Conservation (phyloP, 2,797 vertebrate species). For the Synanceia verrucosa region DNA sequence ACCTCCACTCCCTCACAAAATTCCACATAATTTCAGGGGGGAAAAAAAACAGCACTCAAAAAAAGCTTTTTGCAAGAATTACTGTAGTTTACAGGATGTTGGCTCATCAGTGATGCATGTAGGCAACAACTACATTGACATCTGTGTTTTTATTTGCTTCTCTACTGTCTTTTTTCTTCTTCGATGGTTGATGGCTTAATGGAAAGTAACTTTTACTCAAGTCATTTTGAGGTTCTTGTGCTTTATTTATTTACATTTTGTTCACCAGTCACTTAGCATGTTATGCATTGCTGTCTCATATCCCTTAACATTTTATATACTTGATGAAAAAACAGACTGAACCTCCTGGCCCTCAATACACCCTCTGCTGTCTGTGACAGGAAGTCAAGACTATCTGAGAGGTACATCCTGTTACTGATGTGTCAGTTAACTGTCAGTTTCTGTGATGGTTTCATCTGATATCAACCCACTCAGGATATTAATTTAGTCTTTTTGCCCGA, state of each 20-base stretch:
- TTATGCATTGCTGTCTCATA: neutral
- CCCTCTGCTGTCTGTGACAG: neutral
- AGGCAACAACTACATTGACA: neutral
- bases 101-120: neutral
- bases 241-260: too few relatives aligned
- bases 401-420: conserved; percentile 1
- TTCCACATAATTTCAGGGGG: conserved; percentile 13
- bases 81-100: neutral
- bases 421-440: neutral
- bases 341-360: neutral
- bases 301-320: neutral
- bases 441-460: neutral
- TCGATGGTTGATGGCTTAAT: too few relatives aligned
- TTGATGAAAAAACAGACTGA: neutral
- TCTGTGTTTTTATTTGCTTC: too few relatives aligned
- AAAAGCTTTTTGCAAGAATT: neutral
- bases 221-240: too few relatives aligned
- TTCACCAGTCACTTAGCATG: too few relatives aligned
- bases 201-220: too few relatives aligned
- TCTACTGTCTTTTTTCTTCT: too few relatives aligned
- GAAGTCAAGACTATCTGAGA: neutral
- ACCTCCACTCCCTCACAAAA: conserved; percentile 34
- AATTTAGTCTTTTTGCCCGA: neutral
- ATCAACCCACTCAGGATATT: neutral
- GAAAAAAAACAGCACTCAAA: conserved; percentile 18